Conservation (phyloP, 2,888 invertebrate species). For the Hetaerina titia region DNA sequence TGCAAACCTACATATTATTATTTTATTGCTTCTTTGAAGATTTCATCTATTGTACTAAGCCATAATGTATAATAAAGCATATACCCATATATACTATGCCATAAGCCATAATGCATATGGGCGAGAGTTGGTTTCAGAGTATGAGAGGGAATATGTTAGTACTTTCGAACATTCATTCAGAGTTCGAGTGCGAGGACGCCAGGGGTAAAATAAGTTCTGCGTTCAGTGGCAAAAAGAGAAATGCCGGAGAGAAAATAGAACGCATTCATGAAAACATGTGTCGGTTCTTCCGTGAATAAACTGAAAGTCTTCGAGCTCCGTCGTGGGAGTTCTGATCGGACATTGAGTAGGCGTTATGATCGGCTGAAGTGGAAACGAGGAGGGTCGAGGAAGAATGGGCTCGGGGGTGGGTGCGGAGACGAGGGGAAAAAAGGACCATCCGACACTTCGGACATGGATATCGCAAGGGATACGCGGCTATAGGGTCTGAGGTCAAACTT, state of each 20-base stretch:
- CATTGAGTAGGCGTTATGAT: neutral
- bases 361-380: conserved; percentile 1
- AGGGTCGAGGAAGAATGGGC: neutral
- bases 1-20: too few relatives aligned
- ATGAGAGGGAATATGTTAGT: too few relatives aligned
- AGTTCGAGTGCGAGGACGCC: too few relatives aligned
- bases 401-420: neutral
- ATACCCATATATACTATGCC: too few relatives aligned
- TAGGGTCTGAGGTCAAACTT: neutral
- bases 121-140: too few relatives aligned
- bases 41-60: too few relatives aligned
- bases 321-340: conserved; percentile 9
- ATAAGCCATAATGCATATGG: too few relatives aligned
- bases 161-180: too few relatives aligned
- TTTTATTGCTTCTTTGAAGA: too few relatives aligned
- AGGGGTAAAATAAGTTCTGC: too few relatives aligned
- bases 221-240: neutral
- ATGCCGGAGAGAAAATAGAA: too few relatives aligned
- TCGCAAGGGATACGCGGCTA: neutral
- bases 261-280: neutral
- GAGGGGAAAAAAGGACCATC: neutral
- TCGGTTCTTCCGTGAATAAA: neutral
- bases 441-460: neutral
- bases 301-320: neutral
- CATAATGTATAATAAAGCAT: too few relatives aligned